These are phyloP conservation scores for Taurulus bubalis DNA, from an alignment of 2,113 vertebrate species.

Conservation along the genomic window DNA sequence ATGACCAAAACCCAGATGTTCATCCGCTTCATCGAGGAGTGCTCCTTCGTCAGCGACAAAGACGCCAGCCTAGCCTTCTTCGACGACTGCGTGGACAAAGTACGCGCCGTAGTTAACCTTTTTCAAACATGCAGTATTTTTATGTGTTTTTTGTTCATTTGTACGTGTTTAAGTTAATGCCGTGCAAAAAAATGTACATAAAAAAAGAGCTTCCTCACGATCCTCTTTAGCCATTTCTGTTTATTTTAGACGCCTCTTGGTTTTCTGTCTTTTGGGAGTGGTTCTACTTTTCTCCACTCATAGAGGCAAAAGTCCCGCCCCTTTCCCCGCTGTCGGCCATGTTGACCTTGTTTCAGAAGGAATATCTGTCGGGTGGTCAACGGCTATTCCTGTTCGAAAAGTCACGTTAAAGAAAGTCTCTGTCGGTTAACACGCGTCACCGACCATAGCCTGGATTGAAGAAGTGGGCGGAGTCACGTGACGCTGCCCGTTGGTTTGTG, in stretches of 20 bases:
- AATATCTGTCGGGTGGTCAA: no score
- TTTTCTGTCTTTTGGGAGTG: no score
- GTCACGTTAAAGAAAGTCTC: no score
- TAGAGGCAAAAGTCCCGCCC: no score
- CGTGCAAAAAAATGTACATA: no score
- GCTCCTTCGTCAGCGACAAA: constrained; percentile 98
- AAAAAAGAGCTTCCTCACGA: no score
- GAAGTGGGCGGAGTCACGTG: not conserved
- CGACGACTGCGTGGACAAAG: constrained; percentile 99
- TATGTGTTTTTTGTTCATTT: not conserved
- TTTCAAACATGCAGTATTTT: not conserved
- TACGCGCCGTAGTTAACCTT: constrained; percentile 61
- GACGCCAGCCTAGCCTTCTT: constrained; percentile 98
- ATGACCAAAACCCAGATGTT: constrained; percentile 99
- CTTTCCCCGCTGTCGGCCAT: no score
- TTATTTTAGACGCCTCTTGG: no score
- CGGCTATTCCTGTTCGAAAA: no score
- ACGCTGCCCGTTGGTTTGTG: not conserved
- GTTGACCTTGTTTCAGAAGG: no score
- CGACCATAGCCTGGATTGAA: not conserved
- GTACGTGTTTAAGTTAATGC: not conserved
- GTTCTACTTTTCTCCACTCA: not conserved
- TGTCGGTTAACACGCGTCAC: no score
- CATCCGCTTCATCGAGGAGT: constrained; percentile 98
- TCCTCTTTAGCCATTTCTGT: no score